Percentiles rank a stretch among this genome's conserved stretches.
Conservation (phyloP, 2,797 vertebrate genomes). For the Odontamblyopus rebecca region DNA sequence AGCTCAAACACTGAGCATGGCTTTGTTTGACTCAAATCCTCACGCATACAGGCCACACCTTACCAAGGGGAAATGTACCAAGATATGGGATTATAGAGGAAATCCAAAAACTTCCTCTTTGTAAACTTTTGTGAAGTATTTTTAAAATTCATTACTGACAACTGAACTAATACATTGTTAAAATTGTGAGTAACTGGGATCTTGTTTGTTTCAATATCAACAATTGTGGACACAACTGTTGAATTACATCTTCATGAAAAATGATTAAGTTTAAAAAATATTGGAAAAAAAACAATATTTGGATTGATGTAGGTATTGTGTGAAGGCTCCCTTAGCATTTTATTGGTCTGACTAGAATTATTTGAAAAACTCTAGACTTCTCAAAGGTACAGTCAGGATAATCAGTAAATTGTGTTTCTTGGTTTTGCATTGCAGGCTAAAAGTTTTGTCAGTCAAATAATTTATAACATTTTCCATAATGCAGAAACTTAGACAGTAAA, state of each 20-base stretch:
- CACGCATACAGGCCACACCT: conserved; percentile 1
- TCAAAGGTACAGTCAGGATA: not conserved
- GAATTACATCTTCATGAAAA: not conserved
- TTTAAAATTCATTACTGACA: not conserved
- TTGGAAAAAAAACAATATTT: not conserved
- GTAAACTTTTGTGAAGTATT: not conserved
- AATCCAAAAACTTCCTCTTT: not conserved
- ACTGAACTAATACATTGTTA: not conserved
- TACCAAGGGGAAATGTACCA: not conserved
- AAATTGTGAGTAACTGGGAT: not conserved
- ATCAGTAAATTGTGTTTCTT: not conserved
- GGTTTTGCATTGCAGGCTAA: not conserved
- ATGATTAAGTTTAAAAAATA: not conserved
- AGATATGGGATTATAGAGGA: not conserved
- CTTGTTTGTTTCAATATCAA: not conserved
- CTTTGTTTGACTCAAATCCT: conserved; percentile 32
- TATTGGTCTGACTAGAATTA: not conserved
- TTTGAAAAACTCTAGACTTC: not conserved
- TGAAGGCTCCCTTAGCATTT: not conserved
- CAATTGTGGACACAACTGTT: not conserved
- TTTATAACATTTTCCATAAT: not conserved
- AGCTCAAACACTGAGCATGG: conserved; percentile 30
- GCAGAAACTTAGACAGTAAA: not conserved
- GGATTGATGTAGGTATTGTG: not conserved
- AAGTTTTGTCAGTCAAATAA: not conserved